Percentiles rank a stretch among this genome's conserved stretches.
Conservation (phyloP, 2,797 vertebrate species). For the Gambelia wislizenii region DNA sequence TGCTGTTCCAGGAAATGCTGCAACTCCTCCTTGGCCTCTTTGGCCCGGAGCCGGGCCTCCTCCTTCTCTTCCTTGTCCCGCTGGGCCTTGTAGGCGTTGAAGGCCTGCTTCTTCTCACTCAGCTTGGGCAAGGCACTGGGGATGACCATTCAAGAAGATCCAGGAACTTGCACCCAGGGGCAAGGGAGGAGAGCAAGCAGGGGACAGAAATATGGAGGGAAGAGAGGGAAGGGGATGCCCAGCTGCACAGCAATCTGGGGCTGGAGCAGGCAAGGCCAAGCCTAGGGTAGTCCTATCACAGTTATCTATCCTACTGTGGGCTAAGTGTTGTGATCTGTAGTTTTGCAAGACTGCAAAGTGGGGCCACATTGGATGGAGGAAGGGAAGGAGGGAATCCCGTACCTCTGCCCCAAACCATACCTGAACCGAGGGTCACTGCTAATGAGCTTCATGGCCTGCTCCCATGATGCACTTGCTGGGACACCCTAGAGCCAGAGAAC, state of each 20-base stretch:
- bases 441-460: constrained; percentile 80
- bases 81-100: constrained; percentile 80
- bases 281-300: neutral
- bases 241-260: neutral
- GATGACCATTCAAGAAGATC: neutral
- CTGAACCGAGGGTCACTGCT: constrained; percentile 78
- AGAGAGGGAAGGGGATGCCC: neutral
- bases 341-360: neutral
- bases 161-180: neutral
- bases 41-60: constrained; percentile 76
- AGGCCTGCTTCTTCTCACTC: constrained; percentile 80
- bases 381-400: neutral
- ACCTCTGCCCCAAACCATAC: constrained; percentile 54
- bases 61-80: constrained; percentile 81
- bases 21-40: constrained; percentile 79
- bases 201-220: neutral
- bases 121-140: constrained; percentile 77
- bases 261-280: neutral
- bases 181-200: neutral
- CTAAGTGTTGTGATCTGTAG: neutral
- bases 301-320: neutral
- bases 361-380: neutral
- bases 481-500: constrained; percentile 70
- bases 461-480: constrained; percentile 78
- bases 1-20: constrained; percentile 79